Base-by-base conservation (phyloP, 2,113 vertebrate genomes). In the Sorex fumeus region DNA sequence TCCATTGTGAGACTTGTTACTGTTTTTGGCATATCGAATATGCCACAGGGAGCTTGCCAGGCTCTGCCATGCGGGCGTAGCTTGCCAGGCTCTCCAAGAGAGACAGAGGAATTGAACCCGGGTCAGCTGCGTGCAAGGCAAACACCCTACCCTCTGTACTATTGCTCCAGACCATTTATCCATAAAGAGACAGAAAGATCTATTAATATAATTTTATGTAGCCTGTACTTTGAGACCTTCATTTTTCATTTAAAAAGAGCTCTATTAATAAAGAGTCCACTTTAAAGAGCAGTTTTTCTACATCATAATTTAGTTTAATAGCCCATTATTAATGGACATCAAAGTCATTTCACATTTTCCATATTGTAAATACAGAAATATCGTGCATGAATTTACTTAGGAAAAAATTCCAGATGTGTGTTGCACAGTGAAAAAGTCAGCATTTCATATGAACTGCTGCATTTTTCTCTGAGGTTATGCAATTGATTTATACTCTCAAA, bases 301-400 rank as follows among this genome's bases (percentile, higher is more conserved):
- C 10, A 28, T 87, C 23, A 94, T 83, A 91, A 92, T 89, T 93
- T 93, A 70, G n/a, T 66, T 67, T 87, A 62, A 18, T 12, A 80
- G 86, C 79, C 43, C 47, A 67, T 83, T 91, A 91, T 10, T 72
- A 45, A 87, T 69, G 62, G 71, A 34, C 28, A 80, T 72, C 67
- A 76, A 77, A 53, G 27, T 66, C 83, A 64, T 78, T 90, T 90
- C 85, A 83, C n/a, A 80, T 75, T 83, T 90, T 92, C 80, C 81
- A 23, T 85, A 87, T 1, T 87, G 72, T 57, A 91, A 95, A 57
- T 7, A 83, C 57, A 91, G 15, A 4, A 80, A 50, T 40, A 53
- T 81, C 77, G 40, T 32, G 3, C n/a, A 47, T 57, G 60, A 6
- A 69, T 83, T 27, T 66, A 45, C 50, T 88, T 71, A 85, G 34